phyloP scores from a whole-genome alignment of 2,113 vertebrate genomes.

The Talpa occidentalis region DNA sequence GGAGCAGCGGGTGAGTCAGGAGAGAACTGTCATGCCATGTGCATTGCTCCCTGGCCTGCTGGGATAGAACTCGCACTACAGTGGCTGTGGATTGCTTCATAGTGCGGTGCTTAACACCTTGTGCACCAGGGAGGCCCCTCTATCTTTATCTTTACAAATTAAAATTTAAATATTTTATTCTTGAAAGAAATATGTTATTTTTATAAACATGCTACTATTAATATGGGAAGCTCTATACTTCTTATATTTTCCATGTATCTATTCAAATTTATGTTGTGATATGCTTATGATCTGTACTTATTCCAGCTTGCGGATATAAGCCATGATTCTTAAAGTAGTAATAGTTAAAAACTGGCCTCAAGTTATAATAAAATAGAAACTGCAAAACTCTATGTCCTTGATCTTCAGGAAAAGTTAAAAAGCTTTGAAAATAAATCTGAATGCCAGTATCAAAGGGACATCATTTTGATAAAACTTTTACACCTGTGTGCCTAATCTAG shows the following conservation, averaged over 20 bases:
- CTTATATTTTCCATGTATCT: neutral
- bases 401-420: constrained; percentile 83
- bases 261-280: constrained; percentile 62
- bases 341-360: constrained; percentile 76
- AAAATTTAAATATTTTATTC: neutral
- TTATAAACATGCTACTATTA: neutral
- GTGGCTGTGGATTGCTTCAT: no score
- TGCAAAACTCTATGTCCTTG: constrained; percentile 80
- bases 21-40: no score
- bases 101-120: no score
- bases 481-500: constrained; percentile 44
- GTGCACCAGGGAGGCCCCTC: neutral
- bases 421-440: constrained; percentile 69
- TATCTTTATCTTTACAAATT: neutral
- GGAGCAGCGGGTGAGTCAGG: no score
- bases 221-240: neutral
- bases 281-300: constrained; percentile 65
- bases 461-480: constrained; percentile 49
- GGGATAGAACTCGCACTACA: no score
- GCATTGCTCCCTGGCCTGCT: no score
- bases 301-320: constrained; percentile 75
- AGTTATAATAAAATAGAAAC: constrained; percentile 82
- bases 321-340: constrained; percentile 76
- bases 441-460: constrained; percentile 47
- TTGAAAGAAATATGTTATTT: neutral